Conservation (phyloP, 1,140 invertebrate genomes). For the Drosophila tropicalis region DNA sequence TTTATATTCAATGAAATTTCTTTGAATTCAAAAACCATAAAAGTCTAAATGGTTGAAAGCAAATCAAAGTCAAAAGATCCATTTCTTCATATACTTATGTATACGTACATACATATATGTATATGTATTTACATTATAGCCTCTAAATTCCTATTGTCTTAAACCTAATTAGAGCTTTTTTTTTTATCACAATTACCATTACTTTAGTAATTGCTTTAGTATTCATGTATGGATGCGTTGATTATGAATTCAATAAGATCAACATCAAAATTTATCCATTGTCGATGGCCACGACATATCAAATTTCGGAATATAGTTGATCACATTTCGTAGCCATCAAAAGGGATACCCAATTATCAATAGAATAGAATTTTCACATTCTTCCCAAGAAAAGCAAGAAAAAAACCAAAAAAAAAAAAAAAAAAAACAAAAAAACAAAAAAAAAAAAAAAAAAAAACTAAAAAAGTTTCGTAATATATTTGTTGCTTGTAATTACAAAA, state of each 20-base stretch:
- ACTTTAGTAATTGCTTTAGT: slow-evolving; percentile 5
- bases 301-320: not conserved
- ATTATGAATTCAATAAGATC: not conserved
- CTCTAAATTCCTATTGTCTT: not conserved
- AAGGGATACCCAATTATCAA: too few species aligned
- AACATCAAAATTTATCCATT: not conserved
- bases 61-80: not conserved
- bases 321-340: not conserved
- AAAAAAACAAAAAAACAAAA: not conserved
- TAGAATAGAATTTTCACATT: not conserved
- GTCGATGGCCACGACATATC: not conserved
- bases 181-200: slow-evolving; percentile 7
- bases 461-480: not conserved
- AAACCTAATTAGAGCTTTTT: slow-evolving; percentile 7
- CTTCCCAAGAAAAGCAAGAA: not conserved
- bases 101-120: slow-evolving; percentile 9
- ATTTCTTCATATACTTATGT: slow-evolving; percentile 9
- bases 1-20: slow-evolving; percentile 5
- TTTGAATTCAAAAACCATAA: slow-evolving; percentile 4
- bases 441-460: too few species aligned
- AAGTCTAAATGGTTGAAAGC: slow-evolving; percentile 3
- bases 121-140: slow-evolving; percentile 10
- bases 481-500: not conserved
- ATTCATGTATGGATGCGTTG: not conserved
- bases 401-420: not conserved